Percentiles rank a stretch among this genome's conserved stretches.
phyloP scores from a whole-genome alignment of 2,113 vertebrate genomes.

The Poicephalus gulielmi region DNA sequence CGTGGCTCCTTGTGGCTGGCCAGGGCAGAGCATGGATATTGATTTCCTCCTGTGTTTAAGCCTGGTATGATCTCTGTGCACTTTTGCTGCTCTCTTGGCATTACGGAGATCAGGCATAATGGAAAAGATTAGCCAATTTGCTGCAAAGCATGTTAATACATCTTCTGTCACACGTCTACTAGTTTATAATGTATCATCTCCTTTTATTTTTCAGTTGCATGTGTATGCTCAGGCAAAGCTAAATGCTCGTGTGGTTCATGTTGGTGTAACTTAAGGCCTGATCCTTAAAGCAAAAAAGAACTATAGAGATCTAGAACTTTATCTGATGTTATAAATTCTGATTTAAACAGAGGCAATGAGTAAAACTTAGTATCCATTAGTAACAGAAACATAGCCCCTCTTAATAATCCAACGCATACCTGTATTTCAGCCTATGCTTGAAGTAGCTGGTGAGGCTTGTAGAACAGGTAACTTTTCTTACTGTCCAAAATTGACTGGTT shows the following conservation, averaged over 20 bases:
- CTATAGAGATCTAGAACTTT: not conserved
- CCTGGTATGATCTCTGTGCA: not conserved
- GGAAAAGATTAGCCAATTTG: not conserved
- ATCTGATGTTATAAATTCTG: not conserved
- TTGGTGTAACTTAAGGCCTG: not conserved
- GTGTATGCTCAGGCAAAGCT: not conserved
- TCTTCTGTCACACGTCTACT: not conserved
- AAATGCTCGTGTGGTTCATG: rapidly evolving
- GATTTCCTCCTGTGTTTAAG: not conserved
- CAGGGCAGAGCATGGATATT: not conserved
- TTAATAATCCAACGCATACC: not conserved
- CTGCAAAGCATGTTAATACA: not conserved
- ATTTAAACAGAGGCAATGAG: not conserved
- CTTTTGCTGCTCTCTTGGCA: not conserved
- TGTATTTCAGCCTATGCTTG: not conserved
- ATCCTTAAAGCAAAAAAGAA: not conserved
- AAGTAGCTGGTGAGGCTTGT: not conserved
- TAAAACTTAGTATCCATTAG: not conserved
- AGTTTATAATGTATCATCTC: not conserved
- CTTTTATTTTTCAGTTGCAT: not conserved
- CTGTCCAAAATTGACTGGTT: not conserved
- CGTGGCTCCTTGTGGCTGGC: rapidly evolving
- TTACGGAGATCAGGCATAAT: rapidly evolving
- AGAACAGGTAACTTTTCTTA: not conserved
- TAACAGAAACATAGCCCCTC: not conserved